phyloP scores from a whole-genome alignment of 2,888 invertebrate genomes.

The Leistus spinibarbis region DNA sequence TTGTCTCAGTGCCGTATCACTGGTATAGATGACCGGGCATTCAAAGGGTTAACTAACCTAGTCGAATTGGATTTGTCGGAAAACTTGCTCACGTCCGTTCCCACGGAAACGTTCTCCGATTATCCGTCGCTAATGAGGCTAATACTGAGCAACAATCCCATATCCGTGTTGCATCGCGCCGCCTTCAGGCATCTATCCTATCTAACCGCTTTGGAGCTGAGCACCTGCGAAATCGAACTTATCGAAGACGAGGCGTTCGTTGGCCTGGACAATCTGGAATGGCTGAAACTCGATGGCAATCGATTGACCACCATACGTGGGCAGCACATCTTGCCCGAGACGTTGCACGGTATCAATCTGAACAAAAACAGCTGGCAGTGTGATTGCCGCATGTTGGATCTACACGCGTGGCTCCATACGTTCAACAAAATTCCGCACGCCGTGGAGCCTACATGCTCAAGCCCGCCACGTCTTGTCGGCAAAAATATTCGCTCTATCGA shows the following conservation, averaged over 20 bases:
- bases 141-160: slow-evolving; percentile 80
- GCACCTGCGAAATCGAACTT: slow-evolving; percentile 76
- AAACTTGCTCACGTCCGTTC: slow-evolving; percentile 78
- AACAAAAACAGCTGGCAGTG: slow-evolving; percentile 90
- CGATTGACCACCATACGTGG: slow-evolving; percentile 75
- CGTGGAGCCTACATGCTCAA: slow-evolving; percentile 77
- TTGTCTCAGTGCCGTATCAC: slow-evolving; percentile 78
- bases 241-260: slow-evolving; percentile 82
- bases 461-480: slow-evolving; percentile 70
- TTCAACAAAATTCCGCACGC: slow-evolving; percentile 75
- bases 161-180: slow-evolving; percentile 71
- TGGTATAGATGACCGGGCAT: slow-evolving; percentile 78
- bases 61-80: slow-evolving; percentile 87
- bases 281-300: slow-evolving; percentile 84
- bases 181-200: slow-evolving; percentile 77
- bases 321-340: slow-evolving; percentile 73
- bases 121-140: slow-evolving; percentile 84
- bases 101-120: slow-evolving; percentile 78
- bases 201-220: slow-evolving; percentile 80
- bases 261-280: slow-evolving; percentile 80
- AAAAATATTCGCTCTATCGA: slow-evolving; percentile 71
- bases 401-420: slow-evolving; percentile 78
- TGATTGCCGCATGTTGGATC: slow-evolving; percentile 79
- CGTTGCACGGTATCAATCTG: slow-evolving; percentile 78
- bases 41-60: slow-evolving; percentile 82